Base-by-base conservation (phyloP, 2,888 invertebrate genomes). In the Empis stercorea region DNA sequence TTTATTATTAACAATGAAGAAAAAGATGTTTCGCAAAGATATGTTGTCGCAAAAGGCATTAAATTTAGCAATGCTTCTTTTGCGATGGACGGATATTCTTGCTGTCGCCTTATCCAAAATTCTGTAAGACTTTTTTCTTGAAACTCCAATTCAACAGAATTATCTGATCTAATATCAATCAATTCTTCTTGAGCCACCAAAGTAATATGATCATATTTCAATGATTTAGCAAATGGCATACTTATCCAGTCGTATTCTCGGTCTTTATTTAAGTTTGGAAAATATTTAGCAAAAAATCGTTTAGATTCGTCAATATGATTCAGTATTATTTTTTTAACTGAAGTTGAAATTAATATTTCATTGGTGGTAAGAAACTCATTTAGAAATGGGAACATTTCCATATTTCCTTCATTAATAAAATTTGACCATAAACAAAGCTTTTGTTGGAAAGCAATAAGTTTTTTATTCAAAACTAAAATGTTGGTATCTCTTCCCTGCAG, bases 151-250 rank as follows among this genome's bases (percentile, higher is more conserved):
- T 47, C 43, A 43, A 47, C 17, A 16, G 15, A 43, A 47, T 43
- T 43, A 43, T 47, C 47, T 43, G 47, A 43, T 47, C 47, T 47
- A 13, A 47, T 47, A 43, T 47, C 47, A 30, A 43, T 47, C 27
- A 47, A 34, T 38, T 47, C 43, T 14, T 47, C 43, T 47, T 47
- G 36, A 36, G 43, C 47, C 30, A 23, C 36, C 42, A 36, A 43
- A 39, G 39, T 20, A 39, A 43, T 32, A 43, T 17, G 15, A 32
- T 30, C 30, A 17, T 43, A 43, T 43, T 43, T 43, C 32, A 43
- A 43, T 43, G 32, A 13, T 32, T 43, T 30, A 16, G 43, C 30
- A 43, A 43, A 43, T 32, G 30, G 43, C 32, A 43, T 30, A 32
- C 43, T 43, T 43, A 27, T 41, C 30, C 43, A 43, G 43, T 43